Base-by-base conservation (phyloP, 1,140 invertebrate genomes). In the Calliphora vicina region DNA sequence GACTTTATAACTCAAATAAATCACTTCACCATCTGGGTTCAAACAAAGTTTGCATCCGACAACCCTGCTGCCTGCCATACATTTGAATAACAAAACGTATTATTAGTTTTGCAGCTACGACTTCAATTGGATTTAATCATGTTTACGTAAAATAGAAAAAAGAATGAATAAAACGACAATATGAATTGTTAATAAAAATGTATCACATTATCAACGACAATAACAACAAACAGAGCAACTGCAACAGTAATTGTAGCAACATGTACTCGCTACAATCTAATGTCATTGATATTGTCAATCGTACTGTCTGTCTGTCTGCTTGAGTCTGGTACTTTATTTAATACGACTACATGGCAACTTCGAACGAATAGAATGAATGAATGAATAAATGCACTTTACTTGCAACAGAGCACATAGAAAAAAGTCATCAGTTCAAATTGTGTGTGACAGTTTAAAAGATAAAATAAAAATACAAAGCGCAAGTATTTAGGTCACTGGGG, bases 241-340 rank as follows among this genome's bases (percentile, higher is more conserved):
- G 50, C 50, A 57, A n/a, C 50, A 57, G 15, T n/a, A 17, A n/a
- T 57, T 17, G 2, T n/a, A n/a, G 3, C n/a, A 17, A 17, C 13
- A n/a, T 17, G 50, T n/a, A 57, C 50, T n/a, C 15, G n/a, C 50
- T n/a, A 15, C 15, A n/a, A 6, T n/a, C 4, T n/a, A n/a, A 57
- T 57, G 50, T 57, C 50, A 57, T n/a, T 57, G 50, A 57, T 57
- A 57, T 57, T 57, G 50, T 57, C 50, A 57, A 57, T 57, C 50
- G 50, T 57, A n/a, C 50, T n/a, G n/a, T 57, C 50, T 57, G 50
- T 57, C 4, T 57, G 50, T 57, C 45, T 13, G 1, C 17, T 57
- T n/a, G 17, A n/a, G 15, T 57, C 50, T 57, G 50, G 50, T 6
- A 57, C 50, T 57, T n/a, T 17, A 57, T 57, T 17, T 57, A 57